Conservation (phyloP, 2,113 vertebrate species). For the Malurus alboscapulatus region DNA sequence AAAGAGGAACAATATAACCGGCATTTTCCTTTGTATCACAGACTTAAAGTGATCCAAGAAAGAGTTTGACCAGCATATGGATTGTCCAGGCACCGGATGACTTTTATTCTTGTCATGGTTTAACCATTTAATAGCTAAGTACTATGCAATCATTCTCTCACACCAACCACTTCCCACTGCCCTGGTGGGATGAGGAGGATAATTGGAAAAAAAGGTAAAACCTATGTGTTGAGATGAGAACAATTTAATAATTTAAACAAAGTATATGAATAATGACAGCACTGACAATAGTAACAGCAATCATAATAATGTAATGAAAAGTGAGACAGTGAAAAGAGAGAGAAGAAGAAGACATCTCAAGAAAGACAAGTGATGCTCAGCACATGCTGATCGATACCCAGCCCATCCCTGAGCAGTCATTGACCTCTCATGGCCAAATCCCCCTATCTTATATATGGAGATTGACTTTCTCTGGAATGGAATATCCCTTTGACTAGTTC, state of each 20-base stretch:
- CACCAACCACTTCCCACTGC: not conserved
- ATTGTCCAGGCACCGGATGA: not conserved
- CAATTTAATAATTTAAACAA: not conserved
- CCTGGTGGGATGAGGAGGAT: not conserved
- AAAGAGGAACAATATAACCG: not conserved
- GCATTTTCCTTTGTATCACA: not conserved
- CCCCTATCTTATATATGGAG: not conserved
- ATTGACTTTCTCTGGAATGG: not conserved
- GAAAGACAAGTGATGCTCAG: not conserved
- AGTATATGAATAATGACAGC: not conserved
- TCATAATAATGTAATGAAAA: not conserved
- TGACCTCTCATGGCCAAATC: not conserved
- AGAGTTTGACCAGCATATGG: not conserved
- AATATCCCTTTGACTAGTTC: not conserved
- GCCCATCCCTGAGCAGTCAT: not conserved
- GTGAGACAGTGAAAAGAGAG: not conserved
- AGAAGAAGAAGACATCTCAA: not conserved
- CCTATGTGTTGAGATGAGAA: not conserved
- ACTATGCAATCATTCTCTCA: not conserved
- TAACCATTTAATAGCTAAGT: not conserved
- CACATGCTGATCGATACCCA: not conserved
- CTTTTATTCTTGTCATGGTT: not conserved
- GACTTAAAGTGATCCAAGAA: not conserved
- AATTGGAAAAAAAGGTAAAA: not conserved
- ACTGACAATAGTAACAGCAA: not conserved